phyloP scores from a whole-genome alignment of 1,140 invertebrate genomes.

The Eumaeus atala region DNA sequence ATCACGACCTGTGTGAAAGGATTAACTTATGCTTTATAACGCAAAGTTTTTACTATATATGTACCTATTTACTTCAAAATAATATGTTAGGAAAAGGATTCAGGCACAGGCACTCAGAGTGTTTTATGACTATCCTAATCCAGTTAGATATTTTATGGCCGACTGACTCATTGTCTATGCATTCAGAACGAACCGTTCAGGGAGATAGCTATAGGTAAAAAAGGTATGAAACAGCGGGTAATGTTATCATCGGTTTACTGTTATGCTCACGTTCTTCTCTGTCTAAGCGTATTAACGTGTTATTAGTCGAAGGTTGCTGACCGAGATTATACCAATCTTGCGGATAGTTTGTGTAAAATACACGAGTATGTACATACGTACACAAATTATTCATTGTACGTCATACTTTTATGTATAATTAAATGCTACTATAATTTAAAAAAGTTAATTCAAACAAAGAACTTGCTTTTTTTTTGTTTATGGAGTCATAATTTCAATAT shows the following conservation, averaged over 20 bases:
- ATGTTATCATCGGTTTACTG: conserved; percentile 65
- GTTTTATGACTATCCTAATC: background rate
- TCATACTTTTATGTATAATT: no score
- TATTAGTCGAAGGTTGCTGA: conserved; percentile 68
- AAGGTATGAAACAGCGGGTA: conserved; percentile 57
- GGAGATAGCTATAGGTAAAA: conserved; percentile 56
- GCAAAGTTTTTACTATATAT: background rate
- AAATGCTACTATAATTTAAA: no score
- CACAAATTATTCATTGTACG: no score
- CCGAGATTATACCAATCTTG: conserved; percentile 37
- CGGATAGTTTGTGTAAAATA: conserved; percentile 14
- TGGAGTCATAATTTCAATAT: no score
- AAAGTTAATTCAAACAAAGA: no score
- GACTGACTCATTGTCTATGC: conserved; percentile 70
- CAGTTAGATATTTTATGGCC: conserved; percentile 27
- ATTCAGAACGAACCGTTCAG: conserved; percentile 63
- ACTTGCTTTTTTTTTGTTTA: no score
- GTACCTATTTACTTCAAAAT: background rate
- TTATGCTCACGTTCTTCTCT: conserved; percentile 43
- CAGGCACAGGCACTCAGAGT: background rate
- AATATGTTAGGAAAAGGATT: background rate
- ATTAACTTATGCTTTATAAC: background rate
- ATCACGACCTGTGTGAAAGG: background rate
- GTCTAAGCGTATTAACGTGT: conserved; percentile 61
- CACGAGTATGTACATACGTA: no score